Evolutionary conservation across 2,888 invertebrate genomes (phyloP).

Genomic region (Orchesellides sinensis): DNA sequence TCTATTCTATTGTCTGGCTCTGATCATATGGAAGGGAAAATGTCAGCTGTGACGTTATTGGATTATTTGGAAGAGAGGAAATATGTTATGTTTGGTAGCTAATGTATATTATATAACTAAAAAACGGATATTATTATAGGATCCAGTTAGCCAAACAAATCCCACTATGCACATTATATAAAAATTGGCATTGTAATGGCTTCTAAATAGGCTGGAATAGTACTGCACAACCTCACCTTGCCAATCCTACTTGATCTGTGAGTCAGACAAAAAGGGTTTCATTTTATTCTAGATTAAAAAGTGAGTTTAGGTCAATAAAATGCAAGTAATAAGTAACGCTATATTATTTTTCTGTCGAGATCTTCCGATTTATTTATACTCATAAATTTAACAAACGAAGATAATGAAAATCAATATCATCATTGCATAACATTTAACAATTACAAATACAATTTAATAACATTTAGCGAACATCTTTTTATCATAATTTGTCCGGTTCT

Average conservation of each 20-base stretch:
- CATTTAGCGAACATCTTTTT: too few relatives aligned
- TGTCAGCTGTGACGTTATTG: background rate
- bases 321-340: background rate
- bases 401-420: background rate
- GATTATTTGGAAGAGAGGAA: background rate
- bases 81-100: background rate
- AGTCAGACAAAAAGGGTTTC: too few relatives aligned
- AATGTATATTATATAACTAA: background rate
- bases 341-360: background rate
- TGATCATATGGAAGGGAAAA: too few relatives aligned
- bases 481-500: background rate
- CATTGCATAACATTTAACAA: too few relatives aligned
- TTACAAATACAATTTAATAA: too few relatives aligned
- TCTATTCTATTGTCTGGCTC: too few relatives aligned
- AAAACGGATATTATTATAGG: background rate
- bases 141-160: too few relatives aligned
- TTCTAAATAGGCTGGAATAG: background rate
- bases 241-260: too few relatives aligned
- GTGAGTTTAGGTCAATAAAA: too few relatives aligned
- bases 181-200: too few relatives aligned
- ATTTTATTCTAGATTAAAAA: too few relatives aligned
- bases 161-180: too few relatives aligned
- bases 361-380: background rate
- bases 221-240: background rate
- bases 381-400: background rate